These are phyloP conservation scores for Empis stercorea DNA, from an alignment of 2,888 invertebrate genomes.

Conservation along the genomic window DNA sequence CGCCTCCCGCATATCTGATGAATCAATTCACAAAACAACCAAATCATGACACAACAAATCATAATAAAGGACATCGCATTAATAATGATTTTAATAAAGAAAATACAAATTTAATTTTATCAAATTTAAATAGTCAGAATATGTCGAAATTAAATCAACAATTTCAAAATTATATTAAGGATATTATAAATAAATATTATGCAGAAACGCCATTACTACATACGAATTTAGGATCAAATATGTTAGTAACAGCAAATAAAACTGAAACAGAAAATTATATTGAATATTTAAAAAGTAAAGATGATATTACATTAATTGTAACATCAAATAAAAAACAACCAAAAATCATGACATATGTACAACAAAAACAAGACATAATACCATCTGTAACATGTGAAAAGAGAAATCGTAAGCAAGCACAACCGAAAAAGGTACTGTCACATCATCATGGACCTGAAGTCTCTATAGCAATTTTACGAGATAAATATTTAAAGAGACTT, in stretches of 20 bases:
- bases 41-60: constrained; percentile 12
- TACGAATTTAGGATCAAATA: constrained; percentile 16
- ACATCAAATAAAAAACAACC: constrained; percentile 23
- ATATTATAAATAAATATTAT: constrained; percentile 35
- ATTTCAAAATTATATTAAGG: constrained; percentile 35
- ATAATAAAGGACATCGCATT: constrained; percentile 10
- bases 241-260: constrained; percentile 13
- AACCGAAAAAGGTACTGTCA: constrained; percentile 32
- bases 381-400: constrained; percentile 14
- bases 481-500: constrained; percentile 35
- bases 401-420: constrained; percentile 39
- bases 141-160: constrained; percentile 33
- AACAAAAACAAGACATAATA: neutral
- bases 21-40: constrained; percentile 15
- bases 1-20: constrained; percentile 36
- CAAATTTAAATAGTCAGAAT: constrained; percentile 35
- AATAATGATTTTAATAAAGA: constrained; percentile 17
- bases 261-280: constrained; percentile 35
- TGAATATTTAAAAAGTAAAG: constrained; percentile 35
- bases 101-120: constrained; percentile 25
- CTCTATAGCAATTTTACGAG: constrained; percentile 27
- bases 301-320: constrained; percentile 34
- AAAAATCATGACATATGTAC: neutral
- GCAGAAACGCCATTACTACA: constrained; percentile 31
- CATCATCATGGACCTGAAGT: constrained; percentile 10